These are phyloP conservation scores for Procapra przewalskii DNA, from an alignment of 2,113 vertebrate genomes.

Conservation along the genomic window DNA sequence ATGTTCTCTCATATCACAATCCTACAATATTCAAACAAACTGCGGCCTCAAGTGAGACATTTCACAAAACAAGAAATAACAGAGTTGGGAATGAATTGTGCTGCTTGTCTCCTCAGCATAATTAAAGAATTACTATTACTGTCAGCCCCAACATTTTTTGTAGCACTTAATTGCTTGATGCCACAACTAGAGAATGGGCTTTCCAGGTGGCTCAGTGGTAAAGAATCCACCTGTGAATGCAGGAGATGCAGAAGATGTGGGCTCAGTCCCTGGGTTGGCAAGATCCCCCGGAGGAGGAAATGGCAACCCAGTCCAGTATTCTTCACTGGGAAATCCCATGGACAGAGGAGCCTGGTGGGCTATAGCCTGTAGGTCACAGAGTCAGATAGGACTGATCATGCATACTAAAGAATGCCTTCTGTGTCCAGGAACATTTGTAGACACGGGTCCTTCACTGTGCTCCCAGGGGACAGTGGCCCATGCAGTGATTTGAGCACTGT, in stretches of 20 bases:
- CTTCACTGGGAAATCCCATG: background rate
- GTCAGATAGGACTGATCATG: background rate
- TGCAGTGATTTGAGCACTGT: background rate
- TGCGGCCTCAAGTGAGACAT: background rate
- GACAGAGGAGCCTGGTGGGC: background rate
- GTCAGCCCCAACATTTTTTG: background rate
- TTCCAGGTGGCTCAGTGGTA: background rate
- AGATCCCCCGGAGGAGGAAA: background rate
- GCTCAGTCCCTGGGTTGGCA: background rate
- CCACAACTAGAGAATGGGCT: background rate
- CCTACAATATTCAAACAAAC: background rate
- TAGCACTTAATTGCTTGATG: background rate
- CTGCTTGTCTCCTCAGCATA: background rate
- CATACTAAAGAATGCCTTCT: background rate
- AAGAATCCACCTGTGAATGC: background rate
- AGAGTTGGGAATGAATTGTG: background rate
- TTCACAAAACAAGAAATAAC: background rate
- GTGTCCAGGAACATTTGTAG: background rate
- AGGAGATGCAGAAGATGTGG: background rate
- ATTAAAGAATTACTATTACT: background rate
- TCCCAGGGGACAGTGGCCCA: background rate
- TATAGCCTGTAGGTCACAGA: background rate
- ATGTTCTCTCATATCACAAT: background rate
- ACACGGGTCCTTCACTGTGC: background rate
- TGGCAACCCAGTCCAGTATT: background rate